phyloP scores from a whole-genome alignment of 2,888 invertebrate genomes.

The Sphaerophoria rueppellii region DNA sequence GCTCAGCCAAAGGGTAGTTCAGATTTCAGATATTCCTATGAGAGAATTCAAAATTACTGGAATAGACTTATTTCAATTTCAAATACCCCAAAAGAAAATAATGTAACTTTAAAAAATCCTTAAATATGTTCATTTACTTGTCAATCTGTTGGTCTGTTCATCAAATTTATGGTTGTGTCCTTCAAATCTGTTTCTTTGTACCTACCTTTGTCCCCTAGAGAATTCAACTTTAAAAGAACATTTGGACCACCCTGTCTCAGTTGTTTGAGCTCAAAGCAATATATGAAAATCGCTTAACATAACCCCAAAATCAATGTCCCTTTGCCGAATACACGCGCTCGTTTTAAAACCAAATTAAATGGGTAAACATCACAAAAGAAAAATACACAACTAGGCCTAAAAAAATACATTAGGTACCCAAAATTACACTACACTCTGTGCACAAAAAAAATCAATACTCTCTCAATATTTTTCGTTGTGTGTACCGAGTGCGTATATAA shows the following conservation, averaged over 20 bases:
- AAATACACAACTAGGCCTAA: slow-evolving; percentile 26
- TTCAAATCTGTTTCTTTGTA: too few relatives aligned
- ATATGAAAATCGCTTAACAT: slow-evolving; percentile 32
- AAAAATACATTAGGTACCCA: neutral
- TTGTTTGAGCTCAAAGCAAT: neutral
- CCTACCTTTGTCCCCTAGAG: too few relatives aligned
- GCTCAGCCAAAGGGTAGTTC: neutral
- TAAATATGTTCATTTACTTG: too few relatives aligned
- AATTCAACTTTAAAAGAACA: too few relatives aligned
- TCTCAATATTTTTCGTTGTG: slow-evolving; percentile 4
- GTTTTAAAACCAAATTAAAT: slow-evolving; percentile 57
- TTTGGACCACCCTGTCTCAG: neutral
- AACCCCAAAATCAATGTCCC: slow-evolving; percentile 30
- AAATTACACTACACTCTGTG: neutral
- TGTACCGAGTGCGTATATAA: slow-evolving; percentile 56
- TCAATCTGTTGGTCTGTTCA: too few relatives aligned
- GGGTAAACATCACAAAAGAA: slow-evolving; percentile 57
- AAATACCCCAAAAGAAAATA: neutral
- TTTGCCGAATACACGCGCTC: slow-evolving; percentile 43
- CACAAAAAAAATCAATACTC: slow-evolving; percentile 53
- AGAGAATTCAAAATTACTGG: too few relatives aligned
- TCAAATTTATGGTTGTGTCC: too few relatives aligned
- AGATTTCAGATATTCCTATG: too few relatives aligned
- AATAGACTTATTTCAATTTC: too few relatives aligned
- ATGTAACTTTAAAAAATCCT: neutral